Percentiles rank a stretch among this genome's conserved stretches.
Evolutionary conservation across 2,888 invertebrate species (phyloP).

Genomic region (Cylloceria caligata): DNA sequence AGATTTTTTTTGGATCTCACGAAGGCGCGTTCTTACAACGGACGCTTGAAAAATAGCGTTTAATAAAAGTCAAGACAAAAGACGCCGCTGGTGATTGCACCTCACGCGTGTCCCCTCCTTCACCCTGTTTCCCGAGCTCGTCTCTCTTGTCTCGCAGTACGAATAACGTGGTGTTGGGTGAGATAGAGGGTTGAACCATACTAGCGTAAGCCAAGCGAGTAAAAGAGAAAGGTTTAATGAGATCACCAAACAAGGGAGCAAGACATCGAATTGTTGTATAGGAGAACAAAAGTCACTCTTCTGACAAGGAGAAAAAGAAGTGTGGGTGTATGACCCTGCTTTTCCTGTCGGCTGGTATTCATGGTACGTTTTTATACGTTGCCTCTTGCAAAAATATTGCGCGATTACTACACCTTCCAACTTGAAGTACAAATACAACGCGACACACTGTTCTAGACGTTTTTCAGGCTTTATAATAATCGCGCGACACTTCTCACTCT

Average conservation of each 20-base stretch:
- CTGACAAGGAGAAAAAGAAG: constrained; percentile 44
- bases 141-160: background rate
- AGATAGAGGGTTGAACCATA: constrained; percentile 17
- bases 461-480: background rate
- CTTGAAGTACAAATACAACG: background rate
- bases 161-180: constrained; percentile 15
- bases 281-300: constrained; percentile 58
- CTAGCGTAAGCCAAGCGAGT: constrained; percentile 40
- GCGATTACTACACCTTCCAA: background rate
- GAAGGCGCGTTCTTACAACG: constrained; percentile 74
- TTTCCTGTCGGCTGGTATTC: constrained; percentile 29
- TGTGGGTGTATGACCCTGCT: constrained; percentile 58
- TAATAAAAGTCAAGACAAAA: constrained; percentile 77
- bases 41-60: constrained; percentile 76
- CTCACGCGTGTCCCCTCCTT: constrained; percentile 35
- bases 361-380: constrained; percentile 19
- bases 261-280: constrained; percentile 55
- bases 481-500: background rate
- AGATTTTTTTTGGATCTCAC: constrained; percentile 58
- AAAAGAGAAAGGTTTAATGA: constrained; percentile 29
- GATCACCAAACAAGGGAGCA: constrained; percentile 18
- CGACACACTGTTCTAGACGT: background rate
- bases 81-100: constrained; percentile 73
- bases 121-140: constrained; percentile 17
- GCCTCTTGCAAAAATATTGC: background rate